phyloP scores from a whole-genome alignment of 2,888 invertebrate genomes.

The Heterodera filipjevi region DNA sequence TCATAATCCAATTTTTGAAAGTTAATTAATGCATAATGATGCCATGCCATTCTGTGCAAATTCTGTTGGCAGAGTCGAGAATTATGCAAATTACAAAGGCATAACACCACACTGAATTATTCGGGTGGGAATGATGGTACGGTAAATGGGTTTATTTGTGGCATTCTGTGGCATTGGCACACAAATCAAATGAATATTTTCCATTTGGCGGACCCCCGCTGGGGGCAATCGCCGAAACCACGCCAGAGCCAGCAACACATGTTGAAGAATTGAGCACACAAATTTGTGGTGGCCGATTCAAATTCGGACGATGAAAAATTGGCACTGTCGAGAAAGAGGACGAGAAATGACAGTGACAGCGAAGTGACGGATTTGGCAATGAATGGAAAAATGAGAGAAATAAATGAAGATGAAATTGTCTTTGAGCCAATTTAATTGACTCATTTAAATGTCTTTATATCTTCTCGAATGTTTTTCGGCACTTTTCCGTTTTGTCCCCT shows the following conservation, averaged over 20 bases:
- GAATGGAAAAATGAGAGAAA: too few species aligned
- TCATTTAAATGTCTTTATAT: too few species aligned
- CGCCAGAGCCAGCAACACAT: neutral
- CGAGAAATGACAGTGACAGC: neutral
- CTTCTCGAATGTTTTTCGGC: too few species aligned
- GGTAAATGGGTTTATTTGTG: neutral
- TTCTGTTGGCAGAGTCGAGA: neutral
- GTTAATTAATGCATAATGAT: too few species aligned
- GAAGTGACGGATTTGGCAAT: neutral
- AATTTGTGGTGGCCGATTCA: neutral
- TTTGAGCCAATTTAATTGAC: too few species aligned
- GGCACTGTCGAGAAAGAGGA: neutral
- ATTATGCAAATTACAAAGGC: neutral
- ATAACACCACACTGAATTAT: neutral
- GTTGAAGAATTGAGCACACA: neutral
- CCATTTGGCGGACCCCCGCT: neutral
- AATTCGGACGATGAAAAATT: constrained; percentile 2
- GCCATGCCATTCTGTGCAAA: neutral
- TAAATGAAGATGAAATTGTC: too few species aligned
- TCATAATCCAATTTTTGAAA: too few species aligned
- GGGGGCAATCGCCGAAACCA: neutral
- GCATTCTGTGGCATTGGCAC: neutral
- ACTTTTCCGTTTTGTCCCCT: too few species aligned
- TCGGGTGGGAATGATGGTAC: neutral
- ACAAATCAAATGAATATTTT: neutral